These are phyloP conservation scores for Amphipyra berbera DNA, from an alignment of 2,888 invertebrate species.

Conservation along the genomic window DNA sequence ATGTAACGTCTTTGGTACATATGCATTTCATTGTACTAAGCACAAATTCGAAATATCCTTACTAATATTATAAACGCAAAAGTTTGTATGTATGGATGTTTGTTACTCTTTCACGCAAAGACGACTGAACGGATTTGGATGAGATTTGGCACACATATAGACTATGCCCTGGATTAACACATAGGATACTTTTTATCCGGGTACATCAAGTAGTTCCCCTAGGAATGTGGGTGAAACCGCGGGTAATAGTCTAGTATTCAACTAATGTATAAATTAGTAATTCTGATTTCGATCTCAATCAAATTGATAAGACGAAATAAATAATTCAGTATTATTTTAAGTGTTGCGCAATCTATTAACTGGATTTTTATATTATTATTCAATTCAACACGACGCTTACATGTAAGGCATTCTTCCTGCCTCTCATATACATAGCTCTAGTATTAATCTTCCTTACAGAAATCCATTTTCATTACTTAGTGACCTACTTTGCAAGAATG, in stretches of 20 bases:
- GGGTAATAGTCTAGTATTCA: too few species aligned
- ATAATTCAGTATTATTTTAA: slow-evolving; percentile 8
- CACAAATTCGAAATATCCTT: too few species aligned
- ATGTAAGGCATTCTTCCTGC: slow-evolving; percentile 2
- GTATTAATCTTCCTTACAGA: slow-evolving; percentile 13
- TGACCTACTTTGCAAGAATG: slow-evolving; percentile 50
- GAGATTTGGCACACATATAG: too few species aligned
- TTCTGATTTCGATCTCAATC: slow-evolving; percentile 39
- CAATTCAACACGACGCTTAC: neutral
- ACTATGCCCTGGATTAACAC: too few species aligned
- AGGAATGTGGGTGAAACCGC: too few species aligned
- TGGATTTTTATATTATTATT: slow-evolving; percentile 10
- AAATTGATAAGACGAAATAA: slow-evolving; percentile 40
- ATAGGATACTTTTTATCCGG: too few species aligned
- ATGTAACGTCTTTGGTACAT: neutral
- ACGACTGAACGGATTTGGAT: too few species aligned
- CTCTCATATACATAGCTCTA: neutral
- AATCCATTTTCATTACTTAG: slow-evolving; percentile 36
- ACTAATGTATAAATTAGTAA: neutral
- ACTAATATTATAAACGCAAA: too few species aligned
- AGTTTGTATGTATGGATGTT: too few species aligned
- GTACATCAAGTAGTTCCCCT: too few species aligned
- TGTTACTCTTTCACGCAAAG: too few species aligned
- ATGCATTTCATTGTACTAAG: too few species aligned
- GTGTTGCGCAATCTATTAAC: slow-evolving; percentile 13